A percentile compares a stretch with the other conserved stretches of the same genome.
Evolutionary conservation across 2,113 vertebrate genomes (phyloP).

Genomic region (Tringa solitaria): DNA sequence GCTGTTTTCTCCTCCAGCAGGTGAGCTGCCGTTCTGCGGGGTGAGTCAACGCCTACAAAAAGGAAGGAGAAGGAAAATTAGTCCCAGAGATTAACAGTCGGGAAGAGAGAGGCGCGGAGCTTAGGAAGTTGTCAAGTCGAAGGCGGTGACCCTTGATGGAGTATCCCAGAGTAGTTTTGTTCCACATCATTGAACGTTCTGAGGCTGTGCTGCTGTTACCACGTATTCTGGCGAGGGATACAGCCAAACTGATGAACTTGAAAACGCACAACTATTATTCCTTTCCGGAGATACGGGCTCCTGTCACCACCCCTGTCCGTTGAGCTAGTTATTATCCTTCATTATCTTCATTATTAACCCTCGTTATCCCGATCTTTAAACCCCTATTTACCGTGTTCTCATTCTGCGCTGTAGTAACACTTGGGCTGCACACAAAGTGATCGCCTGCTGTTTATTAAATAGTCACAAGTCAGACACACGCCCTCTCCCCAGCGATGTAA

Average conservation of each 20-base stretch:
- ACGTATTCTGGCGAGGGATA: not conserved
- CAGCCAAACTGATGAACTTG: conserved; percentile 14
- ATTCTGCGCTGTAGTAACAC: not conserved
- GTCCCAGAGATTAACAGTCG: not conserved
- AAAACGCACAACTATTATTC: conserved; percentile 1
- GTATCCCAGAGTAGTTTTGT: not conserved
- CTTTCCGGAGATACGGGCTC: not conserved
- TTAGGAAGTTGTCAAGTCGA: not conserved
- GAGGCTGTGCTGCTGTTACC: not conserved
- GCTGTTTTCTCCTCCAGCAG: conserved; percentile 73
- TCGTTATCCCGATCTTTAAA: not conserved
- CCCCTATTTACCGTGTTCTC: not conserved
- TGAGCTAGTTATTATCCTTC: conserved; percentile 4
- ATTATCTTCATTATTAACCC: conserved; percentile 7
- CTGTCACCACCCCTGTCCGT: not conserved
- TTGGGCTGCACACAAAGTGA: not conserved
- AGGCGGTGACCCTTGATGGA: not conserved
- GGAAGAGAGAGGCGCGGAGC: not conserved
- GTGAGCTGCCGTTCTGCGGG: conserved; percentile 50
- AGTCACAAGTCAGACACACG: not conserved
- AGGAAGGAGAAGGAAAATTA: not conserved
- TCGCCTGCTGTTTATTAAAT: not conserved
- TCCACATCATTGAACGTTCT: conserved; percentile 23
- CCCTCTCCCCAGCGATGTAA: not conserved
- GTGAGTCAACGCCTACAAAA: conserved; percentile 67